Conservation (phyloP, 2,797 vertebrate species). For the Glyptemys insculpta region DNA sequence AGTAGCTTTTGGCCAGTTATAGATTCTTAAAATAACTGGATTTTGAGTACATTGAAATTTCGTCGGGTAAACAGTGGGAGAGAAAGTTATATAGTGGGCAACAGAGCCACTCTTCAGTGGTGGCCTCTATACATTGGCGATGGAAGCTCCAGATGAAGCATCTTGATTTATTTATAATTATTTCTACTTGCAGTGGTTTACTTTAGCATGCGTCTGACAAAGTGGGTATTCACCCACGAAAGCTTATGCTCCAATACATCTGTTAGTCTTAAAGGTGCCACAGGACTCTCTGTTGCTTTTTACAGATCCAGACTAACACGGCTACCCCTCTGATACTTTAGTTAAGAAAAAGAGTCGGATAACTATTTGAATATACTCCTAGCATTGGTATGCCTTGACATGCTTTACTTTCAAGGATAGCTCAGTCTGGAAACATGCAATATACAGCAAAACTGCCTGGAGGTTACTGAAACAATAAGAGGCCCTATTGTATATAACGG, state of each 20-base stretch:
- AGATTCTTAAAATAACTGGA: not conserved
- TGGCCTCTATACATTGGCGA: not conserved
- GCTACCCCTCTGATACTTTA: not conserved
- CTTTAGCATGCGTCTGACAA: too few species aligned
- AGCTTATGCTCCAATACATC: too few species aligned
- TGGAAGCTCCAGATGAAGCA: not conserved
- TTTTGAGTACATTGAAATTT: slow-evolving; percentile 16
- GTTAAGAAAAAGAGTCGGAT: not conserved
- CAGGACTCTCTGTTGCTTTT: too few species aligned
- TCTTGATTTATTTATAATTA: not conserved
- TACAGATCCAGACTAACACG: too few species aligned
- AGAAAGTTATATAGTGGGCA: fast-evolving
- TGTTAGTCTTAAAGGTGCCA: too few species aligned
- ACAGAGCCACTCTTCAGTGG: not conserved
- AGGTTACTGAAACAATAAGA: not conserved
- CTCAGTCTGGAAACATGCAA: not conserved
- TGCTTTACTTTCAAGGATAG: not conserved
- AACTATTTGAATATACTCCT: not conserved
- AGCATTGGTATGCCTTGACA: fast-evolving
- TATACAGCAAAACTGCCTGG: not conserved
- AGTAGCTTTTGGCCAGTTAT: slow-evolving; percentile 49
- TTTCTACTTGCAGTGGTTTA: not conserved
- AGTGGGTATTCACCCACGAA: too few species aligned
- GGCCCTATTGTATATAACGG: not conserved
- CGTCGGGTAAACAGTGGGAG: not conserved